Evolutionary conservation across 1,140 invertebrate species (phyloP), one percentile per base, ranked within the genome.

Genomic region (Psilanteris sp.): DNA sequence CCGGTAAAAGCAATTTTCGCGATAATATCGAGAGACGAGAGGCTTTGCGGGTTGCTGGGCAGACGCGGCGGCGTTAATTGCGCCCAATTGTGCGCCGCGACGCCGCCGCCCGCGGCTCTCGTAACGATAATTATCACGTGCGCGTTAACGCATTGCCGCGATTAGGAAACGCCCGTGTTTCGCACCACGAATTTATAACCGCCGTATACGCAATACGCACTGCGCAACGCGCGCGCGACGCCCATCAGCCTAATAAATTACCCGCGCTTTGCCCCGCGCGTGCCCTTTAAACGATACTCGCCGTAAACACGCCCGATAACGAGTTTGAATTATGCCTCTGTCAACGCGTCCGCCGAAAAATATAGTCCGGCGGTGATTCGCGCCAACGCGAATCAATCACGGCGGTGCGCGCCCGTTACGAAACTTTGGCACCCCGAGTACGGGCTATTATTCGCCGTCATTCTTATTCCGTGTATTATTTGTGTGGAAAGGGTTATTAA

Each of bases 1-100:
- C 57, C 43, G 34, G 43, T 39, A 62, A 64, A 37, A 67, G 44
- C 54, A 61, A 52, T 70, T 70, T 70, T 44, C 66, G 44, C 16
- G 52, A 68, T 68, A 46, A 46, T 48, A 57, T 50, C 64, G 62
- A 54, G 48, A 67, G 27, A n/a, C n/a, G n/a, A n/a, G 61, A 39
- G 24, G 37, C 26, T 43, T 37, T 36, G 43, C 39, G 37, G 31
- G 7, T 15, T 24, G 27, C 18, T 15, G 34, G 27, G 10, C 34
- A 15, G 27, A 52, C 34, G 34, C 36, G 29, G 20, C 10, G 32
- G 34, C 36, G 66, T 70, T 70, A 59, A 70, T 70, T 70, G 54
- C 54, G 32, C 43, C 66, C 54, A 59, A 70, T 70, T 70, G 66
- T 70, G 36, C 20, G 27, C 39, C 32, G 41, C 37, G 43, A 39